phyloP scores from a whole-genome alignment of 2,888 invertebrate species.

The Epinotia bilunana region DNA sequence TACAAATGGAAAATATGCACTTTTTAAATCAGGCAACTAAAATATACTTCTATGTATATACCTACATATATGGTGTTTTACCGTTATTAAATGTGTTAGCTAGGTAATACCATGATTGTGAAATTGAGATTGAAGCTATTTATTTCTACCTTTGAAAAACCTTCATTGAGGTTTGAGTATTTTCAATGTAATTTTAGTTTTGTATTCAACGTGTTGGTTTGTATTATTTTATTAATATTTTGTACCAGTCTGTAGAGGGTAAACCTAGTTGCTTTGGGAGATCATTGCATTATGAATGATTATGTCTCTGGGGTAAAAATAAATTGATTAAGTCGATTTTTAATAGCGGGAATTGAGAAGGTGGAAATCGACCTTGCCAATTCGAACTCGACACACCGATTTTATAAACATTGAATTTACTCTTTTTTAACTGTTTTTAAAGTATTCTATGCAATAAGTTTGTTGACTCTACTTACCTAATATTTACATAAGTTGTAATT shows the following conservation, averaged over 20 bases:
- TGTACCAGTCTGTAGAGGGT: conserved; percentile 16
- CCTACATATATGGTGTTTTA: not conserved
- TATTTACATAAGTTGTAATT: conserved; percentile 37
- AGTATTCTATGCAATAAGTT: conserved; percentile 69
- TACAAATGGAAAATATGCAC: too few species aligned
- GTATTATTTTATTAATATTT: conserved; percentile 28
- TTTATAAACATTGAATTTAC: conserved; percentile 59
- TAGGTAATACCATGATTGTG: conserved; percentile 10
- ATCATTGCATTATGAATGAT: conserved; percentile 12
- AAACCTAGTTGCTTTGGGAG: conserved; percentile 8
- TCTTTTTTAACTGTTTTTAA: conserved; percentile 55
- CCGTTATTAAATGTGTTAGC: not conserved
- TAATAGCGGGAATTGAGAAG: conserved; percentile 5
- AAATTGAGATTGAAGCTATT: conserved; percentile 16
- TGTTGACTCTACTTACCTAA: conserved; percentile 59
- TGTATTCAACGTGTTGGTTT: conserved; percentile 18
- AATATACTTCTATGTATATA: not conserved
- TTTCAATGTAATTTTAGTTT: conserved; percentile 19
- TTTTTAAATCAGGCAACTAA: too few species aligned
- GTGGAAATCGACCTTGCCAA: conserved; percentile 53
- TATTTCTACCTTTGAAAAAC: conserved; percentile 20
- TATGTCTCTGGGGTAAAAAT: not conserved
- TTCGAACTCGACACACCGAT: conserved; percentile 49
- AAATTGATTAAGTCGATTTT: not conserved
- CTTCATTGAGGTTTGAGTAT: conserved; percentile 23